phyloP scores from a whole-genome alignment of 1,140 invertebrate species.

The Drosophila seguyi region DNA sequence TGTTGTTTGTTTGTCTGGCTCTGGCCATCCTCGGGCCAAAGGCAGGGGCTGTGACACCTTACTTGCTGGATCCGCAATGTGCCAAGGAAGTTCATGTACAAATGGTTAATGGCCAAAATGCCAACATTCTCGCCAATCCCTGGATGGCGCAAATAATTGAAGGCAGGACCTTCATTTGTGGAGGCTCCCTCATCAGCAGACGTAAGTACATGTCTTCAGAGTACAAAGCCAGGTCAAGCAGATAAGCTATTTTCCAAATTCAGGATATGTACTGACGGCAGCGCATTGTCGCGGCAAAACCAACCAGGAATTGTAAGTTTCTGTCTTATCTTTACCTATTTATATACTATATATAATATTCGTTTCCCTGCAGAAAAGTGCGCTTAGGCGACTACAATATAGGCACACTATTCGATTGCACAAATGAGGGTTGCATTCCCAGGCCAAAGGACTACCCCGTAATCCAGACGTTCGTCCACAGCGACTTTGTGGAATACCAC shows the following conservation, averaged over 20 bases:
- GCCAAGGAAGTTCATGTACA: not conserved
- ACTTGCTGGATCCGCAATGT: conserved; percentile 16
- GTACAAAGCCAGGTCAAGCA: too few species aligned
- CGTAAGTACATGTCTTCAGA: not conserved
- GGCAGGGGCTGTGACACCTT: not conserved
- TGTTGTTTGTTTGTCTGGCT: not conserved
- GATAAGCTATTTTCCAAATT: not conserved
- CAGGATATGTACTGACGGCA: conserved; percentile 23
- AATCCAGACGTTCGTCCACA: not conserved
- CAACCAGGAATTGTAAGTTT: not conserved
- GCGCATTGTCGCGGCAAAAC: conserved; percentile 8
- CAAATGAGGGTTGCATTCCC: not conserved
- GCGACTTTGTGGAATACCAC: not conserved
- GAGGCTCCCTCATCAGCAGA: conserved; percentile 10
- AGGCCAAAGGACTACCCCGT: conserved; percentile 6
- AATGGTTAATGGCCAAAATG: conserved; percentile 4
- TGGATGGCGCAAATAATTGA: conserved; percentile 30
- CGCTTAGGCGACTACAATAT: conserved; percentile 25
- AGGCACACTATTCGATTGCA: conserved; percentile 10
- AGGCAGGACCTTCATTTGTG: not conserved
- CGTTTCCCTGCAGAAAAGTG: not conserved
- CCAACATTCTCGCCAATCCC: conserved; percentile 7
- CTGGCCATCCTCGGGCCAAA: not conserved
- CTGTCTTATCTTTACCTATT: not conserved
- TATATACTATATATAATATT: not conserved